These are phyloP conservation scores for Sebastes taczanowskii DNA, from an alignment of 2,797 vertebrate species.

Conservation along the genomic window DNA sequence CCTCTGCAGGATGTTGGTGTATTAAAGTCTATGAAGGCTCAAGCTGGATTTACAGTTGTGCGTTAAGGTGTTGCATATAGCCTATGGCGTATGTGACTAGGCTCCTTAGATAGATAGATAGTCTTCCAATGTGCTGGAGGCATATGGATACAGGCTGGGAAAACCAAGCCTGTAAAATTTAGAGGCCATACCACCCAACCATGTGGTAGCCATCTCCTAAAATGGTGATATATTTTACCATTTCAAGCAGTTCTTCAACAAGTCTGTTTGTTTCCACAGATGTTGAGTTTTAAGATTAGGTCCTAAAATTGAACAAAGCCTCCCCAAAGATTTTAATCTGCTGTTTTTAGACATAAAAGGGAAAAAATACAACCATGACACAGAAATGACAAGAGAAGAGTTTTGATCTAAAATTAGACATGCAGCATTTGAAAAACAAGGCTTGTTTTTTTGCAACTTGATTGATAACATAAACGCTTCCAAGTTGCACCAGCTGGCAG, in stretches of 20 bases:
- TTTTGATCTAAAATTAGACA: slow-evolving; percentile 31
- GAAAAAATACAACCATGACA: not conserved
- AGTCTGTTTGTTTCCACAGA: not conserved
- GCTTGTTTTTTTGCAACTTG: not conserved
- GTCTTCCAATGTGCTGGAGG: not conserved
- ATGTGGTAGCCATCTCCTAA: slow-evolving; percentile 2
- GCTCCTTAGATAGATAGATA: not conserved
- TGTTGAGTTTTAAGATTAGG: slow-evolving; percentile 15
- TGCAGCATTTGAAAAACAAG: not conserved
- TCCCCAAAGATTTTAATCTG: not conserved
- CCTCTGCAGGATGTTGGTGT: not conserved
- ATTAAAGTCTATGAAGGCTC: not conserved
- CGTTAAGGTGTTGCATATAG: not conserved
- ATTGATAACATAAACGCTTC: slow-evolving; percentile 11
- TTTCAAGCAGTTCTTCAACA: slow-evolving; percentile 1
- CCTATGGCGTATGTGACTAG: not conserved
- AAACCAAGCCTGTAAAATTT: slow-evolving; percentile 14
- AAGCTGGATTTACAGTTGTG: not conserved
- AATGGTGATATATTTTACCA: slow-evolving; percentile 1
- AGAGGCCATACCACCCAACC: not conserved
- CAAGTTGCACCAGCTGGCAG: not conserved
- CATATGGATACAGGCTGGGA: not conserved
- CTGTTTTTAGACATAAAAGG: slow-evolving; percentile 13
- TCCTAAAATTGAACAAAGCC: slow-evolving; percentile 17
- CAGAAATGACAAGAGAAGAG: slow-evolving; percentile 11